These are phyloP conservation scores for Schizotus pectinicornis DNA, from an alignment of 2,888 invertebrate genomes.

Conservation along the genomic window DNA sequence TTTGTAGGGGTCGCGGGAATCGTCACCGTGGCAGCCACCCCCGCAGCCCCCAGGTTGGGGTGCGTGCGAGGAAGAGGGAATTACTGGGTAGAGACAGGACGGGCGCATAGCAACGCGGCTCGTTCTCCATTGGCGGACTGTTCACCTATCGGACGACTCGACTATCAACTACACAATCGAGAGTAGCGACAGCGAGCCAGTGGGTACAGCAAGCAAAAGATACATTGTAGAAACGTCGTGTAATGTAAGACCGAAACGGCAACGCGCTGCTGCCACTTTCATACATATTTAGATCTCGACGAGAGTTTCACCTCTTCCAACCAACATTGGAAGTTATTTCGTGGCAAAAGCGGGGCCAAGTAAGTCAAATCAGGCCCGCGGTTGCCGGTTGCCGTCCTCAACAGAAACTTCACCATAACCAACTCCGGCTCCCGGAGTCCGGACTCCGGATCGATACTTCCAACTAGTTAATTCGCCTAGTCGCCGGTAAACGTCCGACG, in stretches of 20 bases:
- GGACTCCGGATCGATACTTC: conserved; percentile 12
- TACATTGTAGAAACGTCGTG: conserved; percentile 18
- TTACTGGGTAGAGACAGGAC: conserved; percentile 35
- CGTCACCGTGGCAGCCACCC: conserved; percentile 12
- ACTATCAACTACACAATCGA: conserved; percentile 43
- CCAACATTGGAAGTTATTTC: not conserved
- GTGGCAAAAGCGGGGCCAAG: not conserved
- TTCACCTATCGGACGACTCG: conserved; percentile 36
- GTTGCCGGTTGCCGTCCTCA: too few species aligned
- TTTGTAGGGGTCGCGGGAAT: conserved; percentile 6
- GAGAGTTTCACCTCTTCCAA: conserved; percentile 16
- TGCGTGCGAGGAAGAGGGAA: conserved; percentile 35
- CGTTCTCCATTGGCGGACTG: conserved; percentile 43
- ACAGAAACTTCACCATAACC: too few species aligned
- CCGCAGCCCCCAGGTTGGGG: conserved; percentile 20
- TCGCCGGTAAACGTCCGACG: conserved; percentile 9
- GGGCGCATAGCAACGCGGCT: conserved; percentile 48
- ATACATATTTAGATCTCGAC: conserved; percentile 11
- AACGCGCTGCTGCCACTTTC: conserved; percentile 11
- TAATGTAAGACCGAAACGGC: conserved; percentile 11
- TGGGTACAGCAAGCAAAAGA: conserved; percentile 8
- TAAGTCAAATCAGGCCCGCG: too few species aligned
- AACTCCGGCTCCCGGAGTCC: too few species aligned
- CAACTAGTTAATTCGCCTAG: conserved; percentile 8
- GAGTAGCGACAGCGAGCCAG: conserved; percentile 34